A percentile compares a stretch with the other conserved stretches of the same genome.
Evolutionary conservation across 2,797 vertebrate species (phyloP).

Genomic region (Eulemur mongoz): DNA sequence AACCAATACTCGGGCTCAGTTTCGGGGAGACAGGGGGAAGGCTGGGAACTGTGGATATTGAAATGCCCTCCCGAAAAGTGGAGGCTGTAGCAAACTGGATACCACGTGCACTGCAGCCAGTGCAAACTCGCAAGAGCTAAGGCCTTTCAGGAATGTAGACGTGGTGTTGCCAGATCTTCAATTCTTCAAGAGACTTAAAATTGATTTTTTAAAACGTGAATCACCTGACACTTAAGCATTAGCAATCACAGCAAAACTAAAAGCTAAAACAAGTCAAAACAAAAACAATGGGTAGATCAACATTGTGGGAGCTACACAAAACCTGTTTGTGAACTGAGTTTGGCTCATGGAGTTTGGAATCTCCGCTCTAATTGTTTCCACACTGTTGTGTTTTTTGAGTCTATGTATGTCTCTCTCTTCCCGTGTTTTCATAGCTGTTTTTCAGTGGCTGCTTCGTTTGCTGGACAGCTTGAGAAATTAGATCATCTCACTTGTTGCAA

Average conservation of each 20-base stretch:
- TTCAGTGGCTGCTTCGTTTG: not conserved
- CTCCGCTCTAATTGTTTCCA: not conserved
- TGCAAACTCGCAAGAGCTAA: not conserved
- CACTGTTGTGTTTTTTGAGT: not conserved
- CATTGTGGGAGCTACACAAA: not conserved
- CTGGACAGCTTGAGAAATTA: constrained; percentile 40
- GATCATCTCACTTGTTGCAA: constrained; percentile 11
- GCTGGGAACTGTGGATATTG: not conserved
- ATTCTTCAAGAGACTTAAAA: not conserved
- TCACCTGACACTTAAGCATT: not conserved
- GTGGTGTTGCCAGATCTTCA: not conserved
- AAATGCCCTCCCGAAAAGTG: not conserved
- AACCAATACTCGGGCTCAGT: not conserved
- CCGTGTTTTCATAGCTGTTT: not conserved
- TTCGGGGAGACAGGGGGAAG: not conserved
- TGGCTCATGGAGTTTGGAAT: not conserved
- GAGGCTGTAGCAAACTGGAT: not conserved
- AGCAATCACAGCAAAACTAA: not conserved
- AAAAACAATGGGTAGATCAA: not conserved
- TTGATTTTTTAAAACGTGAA: not conserved
- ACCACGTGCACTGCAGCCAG: not conserved
- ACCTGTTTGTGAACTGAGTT: not conserved
- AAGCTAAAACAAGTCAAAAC: not conserved
- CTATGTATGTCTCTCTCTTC: not conserved
- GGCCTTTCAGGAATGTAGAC: not conserved